Conservation (phyloP, 2,797 vertebrate species). For the Leontocebus nigricollis region DNA sequence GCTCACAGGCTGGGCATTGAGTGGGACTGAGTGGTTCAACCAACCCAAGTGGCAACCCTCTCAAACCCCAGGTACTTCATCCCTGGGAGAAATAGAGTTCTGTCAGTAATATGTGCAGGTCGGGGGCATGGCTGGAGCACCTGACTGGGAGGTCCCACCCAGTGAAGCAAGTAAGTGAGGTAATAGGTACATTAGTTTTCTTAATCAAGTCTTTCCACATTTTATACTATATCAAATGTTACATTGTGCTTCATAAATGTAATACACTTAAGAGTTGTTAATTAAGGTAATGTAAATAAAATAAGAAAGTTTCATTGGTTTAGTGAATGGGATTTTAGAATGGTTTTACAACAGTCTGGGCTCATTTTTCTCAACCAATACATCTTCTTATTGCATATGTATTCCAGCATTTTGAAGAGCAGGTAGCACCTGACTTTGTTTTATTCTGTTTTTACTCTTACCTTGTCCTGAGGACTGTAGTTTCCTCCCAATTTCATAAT, state of each 20-base stretch:
- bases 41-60: not conserved
- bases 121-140: not conserved
- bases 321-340: not conserved
- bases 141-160: not conserved
- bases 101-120: not conserved
- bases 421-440: not conserved
- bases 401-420: not conserved
- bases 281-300: not conserved
- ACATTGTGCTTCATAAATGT: not conserved
- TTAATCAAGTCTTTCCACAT: not conserved
- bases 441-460: not conserved
- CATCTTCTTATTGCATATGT: no score
- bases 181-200: not conserved
- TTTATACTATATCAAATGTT: not conserved
- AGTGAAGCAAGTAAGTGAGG: not conserved
- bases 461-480: not conserved
- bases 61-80: fast-evolving
- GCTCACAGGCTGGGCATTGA: not conserved
- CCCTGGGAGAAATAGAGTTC: not conserved
- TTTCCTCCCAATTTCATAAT: not conserved
- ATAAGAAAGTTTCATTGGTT: not conserved
- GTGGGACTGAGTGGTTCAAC: not conserved
- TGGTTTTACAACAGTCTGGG: not conserved
- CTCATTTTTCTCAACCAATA: not conserved
- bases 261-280: not conserved